Base-by-base conservation (phyloP, 2,113 vertebrate species). In the Brachionichthys hirsutus region DNA sequence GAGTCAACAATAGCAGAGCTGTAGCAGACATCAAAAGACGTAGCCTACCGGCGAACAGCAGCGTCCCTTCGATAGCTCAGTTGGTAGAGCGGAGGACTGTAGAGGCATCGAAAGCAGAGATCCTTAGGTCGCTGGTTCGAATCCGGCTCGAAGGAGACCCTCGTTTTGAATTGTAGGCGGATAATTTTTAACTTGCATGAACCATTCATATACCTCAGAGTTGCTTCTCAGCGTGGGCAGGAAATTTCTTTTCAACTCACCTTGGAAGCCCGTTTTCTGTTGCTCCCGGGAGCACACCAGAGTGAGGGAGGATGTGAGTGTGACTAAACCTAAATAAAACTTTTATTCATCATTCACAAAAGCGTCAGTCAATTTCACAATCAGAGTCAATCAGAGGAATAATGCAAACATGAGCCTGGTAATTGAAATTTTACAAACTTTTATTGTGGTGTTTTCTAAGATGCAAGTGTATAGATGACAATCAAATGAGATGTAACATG, bases 71-170 rank as follows among this genome's bases (percentile, higher is more conserved):
- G 81, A 81, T 84, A 84, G 81, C 81, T 84, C 81, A 84, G 81
- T 84, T 84, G 81, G 81, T 81, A 84, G 81, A 84, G 81, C 78
- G 81, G 81, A 84, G 81, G 81, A 84, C 73, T 66, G 78, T 79
- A 74, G 70, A 0, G 17, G 53, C 12, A 0, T 0, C 0, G 0
- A 0, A 1, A 10, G 68, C 72, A 63, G 86, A 69, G 12, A 88
- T 88, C 86, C 86, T 88, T 88, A 88, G 82, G 86, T 86, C 84
- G 84, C 86, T 88, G 84, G 86, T 88, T 88, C 86, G 43, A 88
- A 81, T 88, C 84, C 84, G 84, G 84, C 84, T 88, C 86, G 86
- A 80, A 85, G 87, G 87, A 90, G 52, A 67, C 7, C 0, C 0
- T 0, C 24, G 4, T 30, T 30, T 30, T 30, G 24, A 30, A 30